Evolutionary conservation across 2,888 invertebrate genomes (phyloP), one percentile per base, ranked within the genome.

Genomic region (Ceramica pisi): DNA sequence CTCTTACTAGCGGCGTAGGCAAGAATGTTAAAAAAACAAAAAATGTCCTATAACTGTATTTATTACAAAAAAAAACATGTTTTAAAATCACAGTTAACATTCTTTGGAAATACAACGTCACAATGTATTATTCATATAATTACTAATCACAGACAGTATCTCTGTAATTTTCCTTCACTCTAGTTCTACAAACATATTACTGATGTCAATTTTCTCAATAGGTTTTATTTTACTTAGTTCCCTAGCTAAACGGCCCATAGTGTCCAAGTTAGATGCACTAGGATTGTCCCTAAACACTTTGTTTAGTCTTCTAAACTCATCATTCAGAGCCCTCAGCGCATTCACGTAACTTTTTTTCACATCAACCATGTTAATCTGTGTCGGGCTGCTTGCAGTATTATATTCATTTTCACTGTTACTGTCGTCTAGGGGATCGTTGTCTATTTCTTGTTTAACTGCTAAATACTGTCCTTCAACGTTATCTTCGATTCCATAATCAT

Each of bases 201-300:
- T 55, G 5, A 80, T 38, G 21, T 69, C 56, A 9, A 80, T 41
- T 65, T 60, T 76, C 23, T 82, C 77, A 16, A 82, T 63, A 7
- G 89, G 88, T 51, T 78, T 80, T 66, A 90, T 89, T 70, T 90
- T 90, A 21, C 80, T 77, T 21, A 90, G 61, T 51, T 90, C 90
- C 19, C 71, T 80, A 16, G 88, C 80, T 53, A 90, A 61, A 0
- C 85, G 82, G 8, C 56, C 62, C 88, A 90, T 89, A 0, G 90
- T 89, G 10, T 83, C 77, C 74, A 89, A 50, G 59, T 90, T 90
- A 7, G 83, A 75, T 7, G 41, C 57, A 44, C 87, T 90, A 3
- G 90, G 88, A 60, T 90, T 90, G 7, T 80, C 79, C 46, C 81
- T 88, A 71, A 90, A 90, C 26, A 84, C 72, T n/a, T 75, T 85